Evolutionary conservation across 1,140 invertebrate species (phyloP), one percentile per base, ranked within the genome.

Genomic region (Meloidogyne floridensis): DNA sequence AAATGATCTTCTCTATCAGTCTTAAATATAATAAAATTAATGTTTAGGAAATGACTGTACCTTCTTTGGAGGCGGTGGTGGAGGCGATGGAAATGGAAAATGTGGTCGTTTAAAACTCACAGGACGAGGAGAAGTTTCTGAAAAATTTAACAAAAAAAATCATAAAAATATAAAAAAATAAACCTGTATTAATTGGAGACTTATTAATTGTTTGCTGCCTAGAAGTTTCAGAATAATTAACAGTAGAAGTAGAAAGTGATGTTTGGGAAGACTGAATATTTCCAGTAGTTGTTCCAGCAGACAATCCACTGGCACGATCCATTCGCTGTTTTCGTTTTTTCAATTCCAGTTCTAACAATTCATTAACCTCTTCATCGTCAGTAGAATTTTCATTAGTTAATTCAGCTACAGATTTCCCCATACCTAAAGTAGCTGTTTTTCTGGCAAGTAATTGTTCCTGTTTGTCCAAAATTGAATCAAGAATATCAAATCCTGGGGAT

Each of bases 401-500:
- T 65, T 65, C 59, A n/a, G 59, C n/a, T n/a, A 65, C 4, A 6
- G 59, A 65, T 82, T 82, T 51, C 72, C 43, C 47, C 71, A 65
- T 69, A 3, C 79, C 72, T n/a, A 65, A 65, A n/a, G 59, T 65
- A 65, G 59, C 59, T n/a, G 59, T 65, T 69, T 78, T 69, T 42
- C 65, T 32, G 18, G 77, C 47, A 32, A 83, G 32, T 20, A 83
- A 20, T 51, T 74, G 56, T 51, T 83, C 80, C 51, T 83, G 82
- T 53, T 75, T 59, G 7, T 75, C 75, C 80, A 83, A 32, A 54
- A 83, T 83, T n/a, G 65, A 69, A 72, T 83, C 82, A 20, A 83
- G 70, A 71, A 83, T 73, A 72, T 83, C 80, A 70, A 83, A 72
- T 9, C 10, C n/a, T 3, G 15, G 15, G 5, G 10, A 15, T 6